Evolutionary conservation across 2,797 vertebrate species (phyloP), one percentile per base, ranked within the genome.

Genomic region (Enteromius fasciolatus): DNA sequence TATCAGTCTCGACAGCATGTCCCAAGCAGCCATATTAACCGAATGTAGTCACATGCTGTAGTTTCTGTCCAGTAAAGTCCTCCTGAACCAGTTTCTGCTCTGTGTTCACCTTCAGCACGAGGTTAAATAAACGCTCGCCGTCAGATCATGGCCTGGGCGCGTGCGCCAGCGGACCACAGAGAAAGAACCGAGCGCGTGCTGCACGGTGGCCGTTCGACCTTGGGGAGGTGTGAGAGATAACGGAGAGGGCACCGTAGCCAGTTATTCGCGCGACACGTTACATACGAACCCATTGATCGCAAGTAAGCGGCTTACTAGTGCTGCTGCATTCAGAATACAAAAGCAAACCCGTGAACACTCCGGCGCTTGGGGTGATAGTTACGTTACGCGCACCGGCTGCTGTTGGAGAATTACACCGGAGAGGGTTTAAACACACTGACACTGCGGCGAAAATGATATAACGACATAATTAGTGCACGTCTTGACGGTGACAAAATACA

Each of bases 131-230:
- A 84, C 76, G 78, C 54, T 61, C 52, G 67, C 61, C 33, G 73
- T 75, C 82, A 68, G 81, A 84, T 68, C 80, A 72, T 33, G 84
- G 87, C 88, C 81, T 76, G 81, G 17, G 81, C 78, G 78, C 76
- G 70, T 80, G 82, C 69, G 70, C 83, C 48, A 64, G 44, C 39
- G 59, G 41, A 78, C 78, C 75, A 63, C 73, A 67, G 68, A 86
- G 79, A 79, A 12, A 64, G 59, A 50, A 18, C 44, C 14, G 59
- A 81, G 69, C 70, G 70, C 69, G 69, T 74, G 85, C 70, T 72
- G 83, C 78, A 80, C 85, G 84, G 83, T 81, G 81, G 77, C 66
- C 61, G 78, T 78, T 86, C 89, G 90, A 91, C 90, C 90, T 91
- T 91, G 90, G 87, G 73, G 66, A 66, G 52, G 82, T 64, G 52